These are phyloP conservation scores for Chaetodon auriga DNA, from an alignment of 2,113 vertebrate species.

Conservation along the genomic window DNA sequence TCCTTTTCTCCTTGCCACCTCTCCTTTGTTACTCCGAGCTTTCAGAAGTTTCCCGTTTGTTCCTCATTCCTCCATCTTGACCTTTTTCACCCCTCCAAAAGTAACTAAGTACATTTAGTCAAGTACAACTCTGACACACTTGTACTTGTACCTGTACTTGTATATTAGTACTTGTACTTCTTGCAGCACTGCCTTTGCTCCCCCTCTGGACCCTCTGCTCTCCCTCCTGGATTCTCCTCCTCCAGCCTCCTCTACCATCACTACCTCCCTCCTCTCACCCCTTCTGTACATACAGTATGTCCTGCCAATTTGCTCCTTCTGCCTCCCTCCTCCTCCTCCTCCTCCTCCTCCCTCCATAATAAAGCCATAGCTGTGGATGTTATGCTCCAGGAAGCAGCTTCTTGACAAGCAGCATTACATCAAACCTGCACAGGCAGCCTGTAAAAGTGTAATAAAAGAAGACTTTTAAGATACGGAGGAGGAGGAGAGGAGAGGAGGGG, in stretches of 20 bases:
- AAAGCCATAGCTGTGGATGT: constrained; percentile 33
- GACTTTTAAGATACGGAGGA: neutral
- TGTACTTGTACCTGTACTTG: no score
- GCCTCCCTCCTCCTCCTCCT: neutral
- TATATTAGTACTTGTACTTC: no score
- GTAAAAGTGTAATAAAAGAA: constrained; percentile 25
- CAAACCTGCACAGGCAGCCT: constrained; percentile 40
- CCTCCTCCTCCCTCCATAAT: constrained; percentile 10
- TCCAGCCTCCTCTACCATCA: neutral
- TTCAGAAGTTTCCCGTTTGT: no score
- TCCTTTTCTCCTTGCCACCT: no score
- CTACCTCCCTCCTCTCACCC: neutral
- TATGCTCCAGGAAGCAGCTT: constrained; percentile 4
- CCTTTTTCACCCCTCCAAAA: neutral
- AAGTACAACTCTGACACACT: no score
- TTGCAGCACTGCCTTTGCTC: no score
- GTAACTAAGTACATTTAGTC: no score
- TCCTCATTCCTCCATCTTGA: no score
- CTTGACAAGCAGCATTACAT: constrained; percentile 52
- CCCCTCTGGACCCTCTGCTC: neutral
- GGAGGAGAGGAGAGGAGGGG: no score
- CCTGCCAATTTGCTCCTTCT: neutral
- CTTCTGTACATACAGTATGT: no score
- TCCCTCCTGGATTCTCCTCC: neutral
- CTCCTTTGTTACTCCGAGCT: no score